Evolutionary conservation across 2,797 vertebrate species (phyloP).

Genomic region (Menidia menidia): DNA sequence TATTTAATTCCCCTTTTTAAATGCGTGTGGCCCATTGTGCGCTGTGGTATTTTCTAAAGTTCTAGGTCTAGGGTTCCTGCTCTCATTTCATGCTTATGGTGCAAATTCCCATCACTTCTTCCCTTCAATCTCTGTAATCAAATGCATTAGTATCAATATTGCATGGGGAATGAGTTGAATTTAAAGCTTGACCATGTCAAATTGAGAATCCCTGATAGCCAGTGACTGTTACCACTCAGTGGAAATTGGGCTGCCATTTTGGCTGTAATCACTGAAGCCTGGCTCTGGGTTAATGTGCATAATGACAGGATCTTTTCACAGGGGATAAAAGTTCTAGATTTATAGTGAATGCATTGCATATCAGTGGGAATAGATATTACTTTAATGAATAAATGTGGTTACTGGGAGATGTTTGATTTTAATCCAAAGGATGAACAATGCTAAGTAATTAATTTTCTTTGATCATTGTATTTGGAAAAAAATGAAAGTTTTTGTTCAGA

Average conservation of each 20-base stretch:
- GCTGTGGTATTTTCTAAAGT: conserved; percentile 11
- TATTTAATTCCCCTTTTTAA: not conserved
- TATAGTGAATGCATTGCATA: conserved; percentile 35
- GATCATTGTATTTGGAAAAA: not conserved
- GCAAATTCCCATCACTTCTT: conserved; percentile 46
- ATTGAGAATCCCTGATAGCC: conserved; percentile 66
- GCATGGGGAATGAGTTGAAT: conserved; percentile 67
- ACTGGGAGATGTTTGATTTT: not conserved
- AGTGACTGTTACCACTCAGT: conserved; percentile 66
- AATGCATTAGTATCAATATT: conserved; percentile 79
- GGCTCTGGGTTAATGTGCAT: conserved; percentile 42
- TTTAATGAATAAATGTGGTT: conserved; percentile 25
- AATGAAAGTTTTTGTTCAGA: not conserved
- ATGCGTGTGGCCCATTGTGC: conserved; percentile 10
- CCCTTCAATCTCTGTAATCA: conserved; percentile 58
- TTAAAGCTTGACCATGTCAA: conserved; percentile 71
- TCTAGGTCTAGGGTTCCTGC: conserved; percentile 23
- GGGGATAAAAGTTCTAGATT: conserved; percentile 22
- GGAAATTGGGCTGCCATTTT: conserved; percentile 54
- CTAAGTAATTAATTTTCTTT: not conserved
- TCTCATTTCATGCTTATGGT: conserved; percentile 61
- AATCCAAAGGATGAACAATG: not conserved
- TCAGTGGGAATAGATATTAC: conserved; percentile 26
- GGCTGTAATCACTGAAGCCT: conserved; percentile 55
- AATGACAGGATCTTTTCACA: conserved; percentile 38